Base-by-base conservation (phyloP, 2,888 invertebrate species). In the Drosophila emarginata region DNA sequence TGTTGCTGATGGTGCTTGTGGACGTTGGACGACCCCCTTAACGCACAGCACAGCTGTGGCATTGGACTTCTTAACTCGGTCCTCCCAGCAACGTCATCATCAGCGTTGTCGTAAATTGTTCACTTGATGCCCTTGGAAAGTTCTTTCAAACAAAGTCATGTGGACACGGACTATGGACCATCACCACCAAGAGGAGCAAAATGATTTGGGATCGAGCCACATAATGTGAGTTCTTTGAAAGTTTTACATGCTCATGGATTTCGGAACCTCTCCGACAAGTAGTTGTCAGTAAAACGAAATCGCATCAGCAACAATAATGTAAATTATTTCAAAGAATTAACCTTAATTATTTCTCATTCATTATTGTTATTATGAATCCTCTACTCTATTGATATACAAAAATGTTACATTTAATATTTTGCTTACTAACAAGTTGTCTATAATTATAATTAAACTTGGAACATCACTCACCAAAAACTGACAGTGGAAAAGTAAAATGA, bases 111-210 rank as follows among this genome's bases (percentile, higher is more conserved):
- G 84, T 78, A 88, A 84, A 87, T 84, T 84, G 84, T 84, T 84
- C 86, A 82, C 87, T 86, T 80, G 87, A 87, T 78, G 84, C 78
- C 78, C 70, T 64, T 57, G 71, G 79, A 70, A 87, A 85, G 71
- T 87, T 83, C 76, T 88, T 87, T 83, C 77, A 83, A 83, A 83
- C 88, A 85, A 87, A 87, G 88, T 88, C 80, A 83, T 83, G 76
- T 80, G 80, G 80, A 83, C 78, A 80, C 74, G 74, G 72, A 75
- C 67, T 58, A 37, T 59, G 39, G 23, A 68, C 56, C 28, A 56
- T 45, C 40, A 53, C 39, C 28, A 66, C 32, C 40, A 57, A 28
- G 32, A 51, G 6, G 50, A 45, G 77, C 64, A 82, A 83, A 74
- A 78, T 76, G 78, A 74, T 73, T 67, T 73, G 58, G 60, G 61